Evolutionary conservation across 2,888 invertebrate species (phyloP).

Genomic region (Rhamnusium bicolor): DNA sequence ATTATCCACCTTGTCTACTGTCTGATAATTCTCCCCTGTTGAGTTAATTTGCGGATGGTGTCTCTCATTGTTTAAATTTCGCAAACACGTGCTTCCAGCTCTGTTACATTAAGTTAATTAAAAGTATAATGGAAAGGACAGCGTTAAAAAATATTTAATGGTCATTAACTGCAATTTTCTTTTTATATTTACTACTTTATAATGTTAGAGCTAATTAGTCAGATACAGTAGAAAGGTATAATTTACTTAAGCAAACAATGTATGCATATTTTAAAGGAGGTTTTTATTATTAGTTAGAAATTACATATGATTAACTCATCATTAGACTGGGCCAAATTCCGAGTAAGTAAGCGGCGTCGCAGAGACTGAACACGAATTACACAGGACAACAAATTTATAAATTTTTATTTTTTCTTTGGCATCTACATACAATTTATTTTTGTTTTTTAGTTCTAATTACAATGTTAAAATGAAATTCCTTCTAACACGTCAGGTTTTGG

Average conservation of each 20-base stretch:
- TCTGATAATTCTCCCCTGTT: conserved; percentile 59
- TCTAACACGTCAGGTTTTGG: no score
- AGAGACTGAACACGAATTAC: no score
- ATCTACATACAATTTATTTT: no score
- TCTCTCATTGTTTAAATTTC: conserved; percentile 35
- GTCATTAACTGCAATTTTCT: conserved; percentile 25
- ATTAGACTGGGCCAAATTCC: no score
- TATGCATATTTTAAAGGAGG: no score
- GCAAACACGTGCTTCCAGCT: conserved; percentile 51
- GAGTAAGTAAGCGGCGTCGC: no score
- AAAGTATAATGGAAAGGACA: conserved; percentile 30
- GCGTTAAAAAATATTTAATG: conserved; percentile 31
- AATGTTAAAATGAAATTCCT: no score
- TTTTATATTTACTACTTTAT: background rate
- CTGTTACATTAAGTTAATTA: conserved; percentile 51
- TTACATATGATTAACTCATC: no score
- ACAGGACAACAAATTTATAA: no score
- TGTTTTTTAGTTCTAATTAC: no score
- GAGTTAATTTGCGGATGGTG: conserved; percentile 55
- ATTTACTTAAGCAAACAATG: conserved; percentile 9
- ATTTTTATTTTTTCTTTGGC: no score
- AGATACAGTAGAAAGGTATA: conserved; percentile 1
- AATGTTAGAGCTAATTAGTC: background rate
- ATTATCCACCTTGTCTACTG: conserved; percentile 64
- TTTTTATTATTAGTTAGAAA: no score